Percentiles rank a stretch among this genome's conserved stretches.
Evolutionary conservation across 2,888 invertebrate genomes (phyloP).

Genomic region (Gortyna flavago): DNA sequence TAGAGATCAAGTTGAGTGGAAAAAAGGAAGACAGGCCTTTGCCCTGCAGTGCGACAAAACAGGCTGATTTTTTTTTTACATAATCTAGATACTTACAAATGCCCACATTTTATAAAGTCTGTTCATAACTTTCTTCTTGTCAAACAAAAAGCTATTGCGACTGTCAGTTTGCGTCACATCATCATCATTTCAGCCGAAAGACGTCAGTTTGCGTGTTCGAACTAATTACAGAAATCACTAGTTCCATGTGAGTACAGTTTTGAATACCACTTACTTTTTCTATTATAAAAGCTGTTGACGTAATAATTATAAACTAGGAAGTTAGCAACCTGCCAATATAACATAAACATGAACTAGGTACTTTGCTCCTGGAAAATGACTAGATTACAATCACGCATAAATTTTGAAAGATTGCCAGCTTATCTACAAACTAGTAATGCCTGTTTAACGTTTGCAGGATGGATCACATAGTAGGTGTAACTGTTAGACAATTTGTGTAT

Average conservation of each 20-base stretch:
- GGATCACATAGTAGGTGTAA: conserved; percentile 1
- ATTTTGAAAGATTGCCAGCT: conserved; percentile 38
- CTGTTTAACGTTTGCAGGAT: conserved; percentile 30
- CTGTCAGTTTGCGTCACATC: conserved; percentile 23
- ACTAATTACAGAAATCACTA: conserved; percentile 17
- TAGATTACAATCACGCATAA: conserved; percentile 55
- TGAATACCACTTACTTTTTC: conserved; percentile 12
- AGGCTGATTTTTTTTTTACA: neutral
- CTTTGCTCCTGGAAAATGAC: conserved; percentile 32
- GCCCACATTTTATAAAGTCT: neutral
- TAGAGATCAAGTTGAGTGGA: too few species aligned
- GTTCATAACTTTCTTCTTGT: neutral
- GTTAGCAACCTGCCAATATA: conserved; percentile 11
- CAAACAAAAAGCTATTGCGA: neutral
- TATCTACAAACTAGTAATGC: conserved; percentile 39
- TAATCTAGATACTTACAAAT: neutral
- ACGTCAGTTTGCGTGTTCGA: conserved; percentile 18
- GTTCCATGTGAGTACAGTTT: conserved; percentile 6
- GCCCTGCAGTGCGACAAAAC: too few species aligned
- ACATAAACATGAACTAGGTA: conserved; percentile 30
- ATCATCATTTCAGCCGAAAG: too few species aligned
- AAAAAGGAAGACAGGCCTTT: too few species aligned
- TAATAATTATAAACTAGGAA: conserved; percentile 17
- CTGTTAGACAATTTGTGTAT: conserved; percentile 22
- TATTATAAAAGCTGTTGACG: conserved; percentile 6